Base-by-base conservation (phyloP, 2,113 vertebrate genomes). In the Phalacrocorax pelagicus region DNA sequence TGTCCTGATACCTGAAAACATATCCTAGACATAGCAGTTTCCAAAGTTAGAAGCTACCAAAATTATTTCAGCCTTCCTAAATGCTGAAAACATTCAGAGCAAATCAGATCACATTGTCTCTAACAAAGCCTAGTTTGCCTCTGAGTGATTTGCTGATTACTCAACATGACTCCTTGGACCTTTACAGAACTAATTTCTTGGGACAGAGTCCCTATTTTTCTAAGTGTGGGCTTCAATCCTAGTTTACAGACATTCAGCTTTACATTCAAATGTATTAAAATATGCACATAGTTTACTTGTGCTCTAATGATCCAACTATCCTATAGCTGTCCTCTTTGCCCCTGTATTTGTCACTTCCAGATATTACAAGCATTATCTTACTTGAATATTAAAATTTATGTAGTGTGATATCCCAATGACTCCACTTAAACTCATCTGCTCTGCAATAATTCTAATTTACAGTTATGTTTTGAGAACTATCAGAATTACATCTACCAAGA, bases 271-370 rank as follows among this genome's bases (percentile, higher is more conserved):
- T 8, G 8, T 12, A 15, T 23, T 44, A 57, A 58, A 67, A 69
- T 0, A 13, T 0, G 7, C 26, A n/a, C 32, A 30, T n/a, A 1
- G 1, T 42, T 62, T 88, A 46, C 36, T 58, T 51, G 59, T 62
- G 27, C 55, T 81, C 36, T 77, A 7, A 36, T 70, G 55, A 44
- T 30, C 65, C 66, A 62, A 34, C 42, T 2, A 1, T 1, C 42
- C 55, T 30, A 66, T 4, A 51, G 29, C 15, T 55, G 36, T 26
- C 52, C 24, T 46, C 36, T 51, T 38, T 54, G 15, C 15, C 42
- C 36, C 24, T 30, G 27, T 29, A 23, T 49, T 23, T 75, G 66
- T 52, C 47, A 73, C 12, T 47, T 7, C 29, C 27, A 54, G 24
- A 54, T 4, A 18, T 3, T 42, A 44, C 49, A 34, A 9, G 5